Conservation (phyloP, 1,140 invertebrate genomes). For the Papilio dardanus region DNA sequence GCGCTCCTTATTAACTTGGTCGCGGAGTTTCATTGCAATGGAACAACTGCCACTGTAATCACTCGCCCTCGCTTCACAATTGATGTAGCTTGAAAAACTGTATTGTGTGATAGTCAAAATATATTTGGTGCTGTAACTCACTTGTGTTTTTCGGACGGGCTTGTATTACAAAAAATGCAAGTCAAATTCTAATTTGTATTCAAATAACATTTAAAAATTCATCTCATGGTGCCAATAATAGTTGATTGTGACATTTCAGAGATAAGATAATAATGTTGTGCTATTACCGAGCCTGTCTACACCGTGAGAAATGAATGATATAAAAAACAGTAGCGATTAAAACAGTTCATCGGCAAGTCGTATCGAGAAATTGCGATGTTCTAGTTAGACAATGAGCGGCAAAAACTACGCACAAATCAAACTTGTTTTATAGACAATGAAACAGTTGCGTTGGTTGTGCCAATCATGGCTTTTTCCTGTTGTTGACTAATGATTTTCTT, state of each 20-base stretch:
- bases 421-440: conserved; percentile 34
- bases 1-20: conserved; percentile 27
- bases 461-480: conserved; percentile 17
- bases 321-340: not conserved
- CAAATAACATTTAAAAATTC: not conserved
- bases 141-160: not conserved
- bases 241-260: not conserved
- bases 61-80: not conserved
- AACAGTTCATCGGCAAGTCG: not conserved
- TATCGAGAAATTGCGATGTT: conserved; percentile 31
- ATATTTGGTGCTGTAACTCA: not conserved
- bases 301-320: not conserved
- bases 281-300: not conserved
- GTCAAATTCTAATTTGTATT: not conserved
- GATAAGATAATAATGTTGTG: not conserved
- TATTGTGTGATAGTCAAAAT: not conserved
- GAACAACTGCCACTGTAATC: conserved; percentile 26
- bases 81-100: not conserved
- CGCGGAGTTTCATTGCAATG: conserved; percentile 31
- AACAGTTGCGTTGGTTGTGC: conserved; percentile 22
- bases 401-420: conserved; percentile 30
- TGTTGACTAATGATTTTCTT: conserved; percentile 27
- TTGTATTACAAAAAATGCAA: not conserved
- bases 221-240: not conserved
- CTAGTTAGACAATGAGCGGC: conserved; percentile 30